phyloP scores from a whole-genome alignment of 2,888 invertebrate genomes.

The Napeogenes sylphis region DNA sequence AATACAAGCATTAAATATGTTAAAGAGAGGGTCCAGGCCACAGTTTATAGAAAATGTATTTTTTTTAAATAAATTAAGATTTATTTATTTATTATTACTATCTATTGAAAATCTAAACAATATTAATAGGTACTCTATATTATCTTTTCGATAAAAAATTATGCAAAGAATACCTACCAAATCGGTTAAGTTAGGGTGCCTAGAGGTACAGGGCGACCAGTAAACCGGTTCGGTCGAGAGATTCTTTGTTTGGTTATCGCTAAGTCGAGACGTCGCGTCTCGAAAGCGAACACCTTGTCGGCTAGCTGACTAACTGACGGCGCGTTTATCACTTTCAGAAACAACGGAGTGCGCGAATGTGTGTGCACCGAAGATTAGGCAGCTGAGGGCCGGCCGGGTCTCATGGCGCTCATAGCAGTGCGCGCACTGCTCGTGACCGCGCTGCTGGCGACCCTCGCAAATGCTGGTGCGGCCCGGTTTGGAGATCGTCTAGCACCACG shows the following conservation, averaged over 20 bases:
- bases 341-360: conserved; percentile 51
- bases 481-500: conserved; percentile 66
- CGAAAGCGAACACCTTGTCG: conserved; percentile 39
- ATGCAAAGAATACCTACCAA: conserved; percentile 58
- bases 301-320: conserved; percentile 50
- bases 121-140: conserved; percentile 4
- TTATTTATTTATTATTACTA: too few relatives aligned
- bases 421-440: conserved; percentile 57
- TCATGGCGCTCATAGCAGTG: conserved; percentile 58
- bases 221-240: conserved; percentile 64
- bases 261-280: conserved; percentile 48
- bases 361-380: conserved; percentile 50
- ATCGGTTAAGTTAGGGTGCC: conserved; percentile 65
- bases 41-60: too few relatives aligned
- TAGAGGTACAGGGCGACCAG: conserved; percentile 57
- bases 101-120: neutral
- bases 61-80: too few relatives aligned
- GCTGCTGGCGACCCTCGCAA: conserved; percentile 52
- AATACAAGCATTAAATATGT: too few relatives aligned
- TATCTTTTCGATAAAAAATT: conserved; percentile 58
- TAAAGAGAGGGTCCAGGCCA: too few relatives aligned
- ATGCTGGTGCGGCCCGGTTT: conserved; percentile 56
- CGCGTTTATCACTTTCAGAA: conserved; percentile 53
- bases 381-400: conserved; percentile 66
- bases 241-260: conserved; percentile 63